phyloP scores from a whole-genome alignment of 1,140 invertebrate species.

The Steinernema khuongi region DNA sequence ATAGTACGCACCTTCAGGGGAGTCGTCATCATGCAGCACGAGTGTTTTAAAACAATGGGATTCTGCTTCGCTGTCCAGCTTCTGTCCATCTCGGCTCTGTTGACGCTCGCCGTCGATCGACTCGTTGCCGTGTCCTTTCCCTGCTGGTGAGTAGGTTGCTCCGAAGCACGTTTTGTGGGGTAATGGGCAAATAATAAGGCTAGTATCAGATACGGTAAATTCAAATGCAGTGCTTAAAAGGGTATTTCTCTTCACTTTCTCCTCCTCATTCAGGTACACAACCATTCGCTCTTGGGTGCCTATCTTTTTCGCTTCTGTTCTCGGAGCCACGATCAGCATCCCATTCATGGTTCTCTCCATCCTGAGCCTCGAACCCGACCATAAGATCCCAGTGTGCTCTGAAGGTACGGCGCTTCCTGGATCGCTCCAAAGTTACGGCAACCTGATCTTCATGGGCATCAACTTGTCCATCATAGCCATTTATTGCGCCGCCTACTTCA shows the following conservation, averaged over 20 bases:
- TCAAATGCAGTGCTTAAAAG: too few species aligned
- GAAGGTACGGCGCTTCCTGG: neutral
- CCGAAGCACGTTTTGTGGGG: too few species aligned
- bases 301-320: neutral
- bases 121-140: neutral
- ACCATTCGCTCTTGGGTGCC: neutral
- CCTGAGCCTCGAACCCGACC: neutral
- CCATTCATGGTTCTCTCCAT: neutral
- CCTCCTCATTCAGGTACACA: neutral
- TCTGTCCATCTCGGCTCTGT: neutral
- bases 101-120: neutral
- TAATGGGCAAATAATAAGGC: too few species aligned
- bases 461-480: neutral
- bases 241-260: neutral
- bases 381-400: neutral
- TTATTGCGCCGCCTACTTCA: neutral
- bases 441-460: neutral
- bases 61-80: conserved; percentile 1
- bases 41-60: conserved; percentile 7
- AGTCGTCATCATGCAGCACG: neutral
- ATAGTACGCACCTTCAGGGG: neutral
- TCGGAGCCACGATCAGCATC: neutral
- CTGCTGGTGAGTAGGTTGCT: neutral
- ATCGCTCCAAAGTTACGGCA: neutral
- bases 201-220: too few species aligned